Evolutionary conservation across 1,140 invertebrate species (phyloP).

Genomic region (Hylaeus volcanicus): DNA sequence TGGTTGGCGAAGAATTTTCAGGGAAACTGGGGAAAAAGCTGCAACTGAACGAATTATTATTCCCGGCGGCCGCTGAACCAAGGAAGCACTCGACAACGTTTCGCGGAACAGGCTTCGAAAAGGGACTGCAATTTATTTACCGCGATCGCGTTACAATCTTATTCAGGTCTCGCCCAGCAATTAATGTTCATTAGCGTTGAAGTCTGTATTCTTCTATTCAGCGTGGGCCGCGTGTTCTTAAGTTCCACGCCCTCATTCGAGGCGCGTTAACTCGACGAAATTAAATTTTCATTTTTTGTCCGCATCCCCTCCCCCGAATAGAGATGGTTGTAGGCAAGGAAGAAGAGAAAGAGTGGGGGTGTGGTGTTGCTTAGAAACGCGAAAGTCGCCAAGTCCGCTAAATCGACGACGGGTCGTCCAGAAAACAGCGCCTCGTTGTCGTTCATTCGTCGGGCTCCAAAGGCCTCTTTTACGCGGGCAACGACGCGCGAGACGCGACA

Average conservation of each 20-base stretch:
- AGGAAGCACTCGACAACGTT: constrained; percentile 36
- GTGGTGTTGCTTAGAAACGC: constrained; percentile 1
- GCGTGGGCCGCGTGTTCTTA: constrained; percentile 25
- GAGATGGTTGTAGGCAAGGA: background rate
- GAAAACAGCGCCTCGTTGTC: background rate
- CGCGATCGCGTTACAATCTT: constrained; percentile 47
- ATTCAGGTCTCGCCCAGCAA: constrained; percentile 46
- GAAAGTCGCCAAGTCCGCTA: constrained; percentile 22
- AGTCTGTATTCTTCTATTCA: constrained; percentile 38
- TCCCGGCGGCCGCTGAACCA: background rate
- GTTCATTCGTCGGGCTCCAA: background rate
- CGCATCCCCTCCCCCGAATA: no score
- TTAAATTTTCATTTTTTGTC: constrained; percentile 38
- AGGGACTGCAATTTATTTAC: constrained; percentile 33
- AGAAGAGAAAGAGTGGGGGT: background rate
- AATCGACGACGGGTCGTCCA: constrained; percentile 12
- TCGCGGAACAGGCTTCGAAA: constrained; percentile 5
- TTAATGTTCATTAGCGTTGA: constrained; percentile 53
- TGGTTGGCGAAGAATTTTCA: background rate
- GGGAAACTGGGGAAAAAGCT: background rate
- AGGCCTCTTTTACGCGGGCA: constrained; percentile 22
- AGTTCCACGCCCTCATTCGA: constrained; percentile 27
- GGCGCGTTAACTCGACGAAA: constrained; percentile 34
- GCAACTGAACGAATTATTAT: constrained; percentile 24
- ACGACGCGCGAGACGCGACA: constrained; percentile 51